Base-by-base conservation (phyloP, 2,113 vertebrate species). In the Thermophis baileyi region DNA sequence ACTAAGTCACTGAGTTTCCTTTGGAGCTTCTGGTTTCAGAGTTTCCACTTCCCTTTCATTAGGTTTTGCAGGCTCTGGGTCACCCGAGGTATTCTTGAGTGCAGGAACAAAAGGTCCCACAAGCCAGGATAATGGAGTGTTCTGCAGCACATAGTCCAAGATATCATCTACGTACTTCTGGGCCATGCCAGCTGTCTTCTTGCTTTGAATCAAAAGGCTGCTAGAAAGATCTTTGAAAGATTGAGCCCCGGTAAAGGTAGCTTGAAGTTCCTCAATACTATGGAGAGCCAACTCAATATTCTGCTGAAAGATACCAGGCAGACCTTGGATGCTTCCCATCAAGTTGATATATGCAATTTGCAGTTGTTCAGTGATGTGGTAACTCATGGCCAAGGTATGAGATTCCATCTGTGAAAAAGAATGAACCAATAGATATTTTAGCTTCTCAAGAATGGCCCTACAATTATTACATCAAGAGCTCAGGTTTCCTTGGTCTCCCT, bases 241-340 rank as follows among this genome's bases (percentile, higher is more conserved):
- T 89, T 89, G 97, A 81, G 96, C 92, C 51, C 93, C 93, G 0
- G 97, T 91, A 7, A 99, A 95, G 25, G 97, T 97, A 40, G 97
- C 94, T 63, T 98, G 98, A 40, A 98, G 97, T 18, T 98, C 98
- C 25, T 98, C 98, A 0, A 97, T 97, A 1, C 98, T 97, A 35
- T 4, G 95, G n/a, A 96, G 95, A 0, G 98, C 98, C 4, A 93
- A 97, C 91, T 96, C 96, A 35, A 98, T 97, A 96, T 98, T 98
- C 16, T 98, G 98, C 96, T 98, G 98, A 87, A 99, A 96, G 0
- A 97, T 94, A 16, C 85, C 24, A 0, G 98, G 99, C 85, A 99
- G 97, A 27, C 98, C 98, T 94, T 98, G 98, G 92, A 98, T 96
- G 50, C 97, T 98, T 87, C 98, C 96, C 63, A 98, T 97, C 89